These are phyloP conservation scores for Eilema griseolum DNA, from an alignment of 2,888 invertebrate genomes.

Conservation along the genomic window DNA sequence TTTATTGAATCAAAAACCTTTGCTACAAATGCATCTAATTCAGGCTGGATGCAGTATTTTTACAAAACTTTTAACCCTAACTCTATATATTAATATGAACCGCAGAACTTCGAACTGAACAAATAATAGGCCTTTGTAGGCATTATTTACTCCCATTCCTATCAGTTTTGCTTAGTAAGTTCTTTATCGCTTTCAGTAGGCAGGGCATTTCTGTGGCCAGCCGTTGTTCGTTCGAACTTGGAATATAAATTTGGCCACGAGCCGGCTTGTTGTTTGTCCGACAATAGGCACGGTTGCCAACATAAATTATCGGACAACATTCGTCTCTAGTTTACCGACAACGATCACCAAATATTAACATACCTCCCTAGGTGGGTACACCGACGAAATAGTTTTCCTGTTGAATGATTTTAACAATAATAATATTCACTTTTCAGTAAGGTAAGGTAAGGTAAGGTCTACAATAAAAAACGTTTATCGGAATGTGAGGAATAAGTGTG, in stretches of 20 bases:
- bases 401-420: conserved; percentile 40
- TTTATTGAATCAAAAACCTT: conserved; percentile 69
- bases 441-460: conserved; percentile 25
- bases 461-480: conserved; percentile 40
- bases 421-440: conserved; percentile 34
- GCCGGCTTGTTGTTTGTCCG: conserved; percentile 72
- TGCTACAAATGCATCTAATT: conserved; percentile 60
- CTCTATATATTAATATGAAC: conserved; percentile 19
- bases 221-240: conserved; percentile 70
- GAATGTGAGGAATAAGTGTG: conserved; percentile 39
- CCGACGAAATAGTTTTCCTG: conserved; percentile 46
- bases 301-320: conserved; percentile 79
- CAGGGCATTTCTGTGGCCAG: conserved; percentile 63
- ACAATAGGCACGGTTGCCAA: conserved; percentile 75
- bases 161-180: conserved; percentile 68
- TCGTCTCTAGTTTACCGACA: conserved; percentile 71
- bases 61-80: conserved; percentile 22
- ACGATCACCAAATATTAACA: conserved; percentile 73
- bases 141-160: conserved; percentile 68
- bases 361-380: conserved; percentile 51
- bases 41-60: conserved; percentile 38
- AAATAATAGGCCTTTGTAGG: conserved; percentile 59
- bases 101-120: conserved; percentile 48
- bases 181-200: conserved; percentile 65
- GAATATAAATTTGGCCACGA: conserved; percentile 77